Conservation (phyloP, 64 coral and sea anemone species). For the Montipora cactus region DNA sequence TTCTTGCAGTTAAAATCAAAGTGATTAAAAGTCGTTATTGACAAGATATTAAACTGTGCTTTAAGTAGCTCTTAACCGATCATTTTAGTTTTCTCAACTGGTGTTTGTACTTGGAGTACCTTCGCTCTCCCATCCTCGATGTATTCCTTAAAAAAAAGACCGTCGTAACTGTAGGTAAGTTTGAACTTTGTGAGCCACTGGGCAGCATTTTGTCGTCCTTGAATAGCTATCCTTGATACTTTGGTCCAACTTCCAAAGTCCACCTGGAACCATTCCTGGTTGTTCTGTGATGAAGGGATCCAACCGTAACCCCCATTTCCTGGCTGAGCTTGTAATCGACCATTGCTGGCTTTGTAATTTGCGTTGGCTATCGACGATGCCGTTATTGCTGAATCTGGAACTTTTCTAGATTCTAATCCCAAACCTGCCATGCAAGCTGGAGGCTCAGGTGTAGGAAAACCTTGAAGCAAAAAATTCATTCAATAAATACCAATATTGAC, state of each 20-base stretch:
- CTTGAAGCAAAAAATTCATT: not conserved
- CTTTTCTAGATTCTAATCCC: conserved; percentile 18
- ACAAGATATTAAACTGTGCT: too few relatives aligned
- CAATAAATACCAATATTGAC: too few relatives aligned
- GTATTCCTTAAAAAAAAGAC: conserved; percentile 17
- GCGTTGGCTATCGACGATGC: conserved; percentile 3
- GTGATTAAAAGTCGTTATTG: too few relatives aligned
- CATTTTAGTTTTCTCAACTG: too few relatives aligned
- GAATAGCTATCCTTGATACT: conserved; percentile 40
- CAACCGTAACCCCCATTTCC: conserved; percentile 8
- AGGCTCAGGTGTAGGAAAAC: not conserved
- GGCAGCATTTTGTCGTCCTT: conserved; percentile 7
- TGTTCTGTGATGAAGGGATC: conserved; percentile 8
- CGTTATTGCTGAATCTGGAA: conserved; percentile 37
- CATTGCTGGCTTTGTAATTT: conserved; percentile 7
- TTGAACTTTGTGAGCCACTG: conserved; percentile 59
- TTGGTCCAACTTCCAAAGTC: conserved; percentile 47
- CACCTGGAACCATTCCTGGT: conserved; percentile 55
- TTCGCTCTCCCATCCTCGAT: not conserved
- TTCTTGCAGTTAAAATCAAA: too few relatives aligned
- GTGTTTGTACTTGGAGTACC: not conserved
- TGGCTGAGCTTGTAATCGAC: conserved; percentile 14
- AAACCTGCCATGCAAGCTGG: conserved; percentile 24
- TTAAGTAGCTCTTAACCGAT: too few relatives aligned
- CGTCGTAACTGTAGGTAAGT: conserved; percentile 57